Evolutionary conservation across 2,797 vertebrate genomes (phyloP), one percentile per base, ranked within the genome.

Genomic region (Onychomys arenicola): DNA sequence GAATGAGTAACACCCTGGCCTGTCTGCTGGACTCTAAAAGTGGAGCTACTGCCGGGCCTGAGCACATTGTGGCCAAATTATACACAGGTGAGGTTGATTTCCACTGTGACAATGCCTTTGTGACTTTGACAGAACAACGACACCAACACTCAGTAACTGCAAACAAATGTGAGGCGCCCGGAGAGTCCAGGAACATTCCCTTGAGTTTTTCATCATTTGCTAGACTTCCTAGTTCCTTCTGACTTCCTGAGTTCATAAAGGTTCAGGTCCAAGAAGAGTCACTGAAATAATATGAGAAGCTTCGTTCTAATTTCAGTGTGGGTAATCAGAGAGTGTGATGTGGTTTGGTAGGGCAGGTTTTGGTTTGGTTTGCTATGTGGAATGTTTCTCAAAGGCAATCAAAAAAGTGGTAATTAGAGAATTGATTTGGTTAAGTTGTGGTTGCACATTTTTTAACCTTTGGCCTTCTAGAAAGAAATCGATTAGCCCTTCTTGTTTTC

Each of bases 121-220:
- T 55, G 67, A 43, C 85, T 82, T 86, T 94, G 81, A 87, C 29
- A n/a, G 40, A 76, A n/a, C 5, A 43, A 16, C 67, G 46, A 88
- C 78, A 95, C 49, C 73, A 71, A 96, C 84, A 80, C 40, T 65
- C 87, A 87, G 89, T 81, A 75, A 93, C 94, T 96, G 87, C 57
- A 91, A 96, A 89, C 17, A 23, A 75, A 88, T 94, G 2, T 25
- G 34, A 93, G 78, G 63, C 40, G 27, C 13, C 21, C 78, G 46
- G 43, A 55, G 75, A 57, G 29, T 90, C 78, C 77, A 57, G 81
- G n/a, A 32, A 90, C 46, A 2, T 94, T 89, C 57, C 78, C 21
- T 3, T 6, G 69, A 83, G 63, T 12, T 89, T 95, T 90, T 27
- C 65, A 84, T 82, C 78, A 14, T 77, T 85, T 85, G n/a, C 14